phyloP scores from a whole-genome alignment of 2,113 vertebrate species.

The Clarias batrachus region DNA sequence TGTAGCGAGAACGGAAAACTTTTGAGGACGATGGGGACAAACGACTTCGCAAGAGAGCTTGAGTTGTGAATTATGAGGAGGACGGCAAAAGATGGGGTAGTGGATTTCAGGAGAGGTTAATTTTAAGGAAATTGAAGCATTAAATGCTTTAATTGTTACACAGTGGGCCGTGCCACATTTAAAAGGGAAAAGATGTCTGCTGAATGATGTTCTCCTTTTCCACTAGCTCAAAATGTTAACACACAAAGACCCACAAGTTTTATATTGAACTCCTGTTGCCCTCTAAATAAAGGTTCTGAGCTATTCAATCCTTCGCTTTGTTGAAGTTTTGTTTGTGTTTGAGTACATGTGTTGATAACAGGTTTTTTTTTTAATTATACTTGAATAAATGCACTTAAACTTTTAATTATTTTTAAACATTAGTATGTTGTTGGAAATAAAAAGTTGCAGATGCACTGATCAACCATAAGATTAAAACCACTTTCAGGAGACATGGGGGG shows the following conservation, averaged over 20 bases:
- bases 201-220: constrained; percentile 27
- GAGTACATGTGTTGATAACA: background rate
- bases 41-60: constrained; percentile 58
- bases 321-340: background rate
- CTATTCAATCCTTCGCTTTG: constrained; percentile 57
- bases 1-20: constrained; percentile 67
- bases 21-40: constrained; percentile 38
- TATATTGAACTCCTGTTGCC: constrained; percentile 76
- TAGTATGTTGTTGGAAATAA: background rate
- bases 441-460: background rate
- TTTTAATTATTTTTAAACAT: background rate
- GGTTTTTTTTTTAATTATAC: background rate
- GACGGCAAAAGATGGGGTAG: constrained; percentile 57
- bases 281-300: constrained; percentile 78
- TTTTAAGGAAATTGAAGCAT: constrained; percentile 44
- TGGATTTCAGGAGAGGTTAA: constrained; percentile 29
- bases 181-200: background rate
- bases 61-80: constrained; percentile 64
- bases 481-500: too few relatives aligned
- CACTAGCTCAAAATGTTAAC: constrained; percentile 39
- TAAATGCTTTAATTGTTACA: constrained; percentile 44
- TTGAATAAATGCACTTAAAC: background rate
- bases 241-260: constrained; percentile 65
- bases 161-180: constrained; percentile 3
- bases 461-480: too few relatives aligned